These are phyloP conservation scores for Cottoperca gobio DNA, from an alignment of 2,797 vertebrate genomes.

Conservation along the genomic window DNA sequence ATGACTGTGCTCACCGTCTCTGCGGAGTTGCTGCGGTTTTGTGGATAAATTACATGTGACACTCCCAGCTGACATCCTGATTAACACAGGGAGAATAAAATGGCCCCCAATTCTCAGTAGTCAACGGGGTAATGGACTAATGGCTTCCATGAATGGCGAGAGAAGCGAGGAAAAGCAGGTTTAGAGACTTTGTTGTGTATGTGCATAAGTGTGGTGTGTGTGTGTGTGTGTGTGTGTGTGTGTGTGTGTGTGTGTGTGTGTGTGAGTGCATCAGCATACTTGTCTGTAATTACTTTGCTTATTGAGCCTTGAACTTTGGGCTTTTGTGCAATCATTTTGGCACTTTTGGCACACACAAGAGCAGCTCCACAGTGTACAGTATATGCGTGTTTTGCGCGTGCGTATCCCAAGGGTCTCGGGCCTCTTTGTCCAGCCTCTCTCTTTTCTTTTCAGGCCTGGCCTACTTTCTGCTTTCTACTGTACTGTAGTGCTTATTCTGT, in stretches of 20 bases:
- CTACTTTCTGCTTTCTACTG: slow-evolving; percentile 63
- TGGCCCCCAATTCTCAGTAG: slow-evolving; percentile 65
- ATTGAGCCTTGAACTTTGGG: slow-evolving; percentile 11
- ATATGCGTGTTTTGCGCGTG: not conserved
- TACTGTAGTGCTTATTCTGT: slow-evolving; percentile 34
- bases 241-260: not conserved
- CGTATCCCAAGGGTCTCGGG: slow-evolving; percentile 1
- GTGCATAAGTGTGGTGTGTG: not conserved
- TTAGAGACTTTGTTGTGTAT: not conserved
- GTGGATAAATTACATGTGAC: slow-evolving; percentile 79
- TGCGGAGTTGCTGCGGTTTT: slow-evolving; percentile 73
- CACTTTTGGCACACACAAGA: not conserved
- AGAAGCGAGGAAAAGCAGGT: slow-evolving; percentile 36
- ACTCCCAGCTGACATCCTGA: slow-evolving; percentile 79
- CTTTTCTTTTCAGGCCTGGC: slow-evolving; percentile 47
- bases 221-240: not conserved
- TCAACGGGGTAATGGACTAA: slow-evolving; percentile 66
- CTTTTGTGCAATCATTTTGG: slow-evolving; percentile 20
- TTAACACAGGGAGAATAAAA: slow-evolving; percentile 77
- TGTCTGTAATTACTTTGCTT: slow-evolving; percentile 17
- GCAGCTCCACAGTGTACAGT: not conserved
- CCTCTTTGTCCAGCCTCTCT: slow-evolving; percentile 41
- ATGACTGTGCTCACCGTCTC: slow-evolving; percentile 62
- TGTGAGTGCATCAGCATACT: slow-evolving; percentile 13
- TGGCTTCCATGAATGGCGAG: slow-evolving; percentile 74